A percentile compares a stretch with the other conserved stretches of the same genome.
phyloP scores from a whole-genome alignment of 2,888 invertebrate species.

The Volucella inflata region DNA sequence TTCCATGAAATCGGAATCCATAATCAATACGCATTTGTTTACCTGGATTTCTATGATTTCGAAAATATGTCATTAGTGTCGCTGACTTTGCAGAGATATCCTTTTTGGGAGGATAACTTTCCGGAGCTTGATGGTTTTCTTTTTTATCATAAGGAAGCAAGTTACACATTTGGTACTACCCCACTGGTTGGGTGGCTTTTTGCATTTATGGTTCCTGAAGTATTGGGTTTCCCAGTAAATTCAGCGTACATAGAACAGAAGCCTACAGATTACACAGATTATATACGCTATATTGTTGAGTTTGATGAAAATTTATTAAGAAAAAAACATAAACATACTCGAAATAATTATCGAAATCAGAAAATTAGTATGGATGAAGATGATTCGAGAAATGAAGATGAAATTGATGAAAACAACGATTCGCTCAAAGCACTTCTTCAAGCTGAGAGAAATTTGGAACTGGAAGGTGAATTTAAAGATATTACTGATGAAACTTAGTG shows the following conservation, averaged over 20 bases:
- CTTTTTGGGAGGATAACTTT: conserved; percentile 80
- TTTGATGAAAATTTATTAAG: conserved; percentile 83
- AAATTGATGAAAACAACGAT: conserved; percentile 68
- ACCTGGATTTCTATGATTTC: conserved; percentile 79
- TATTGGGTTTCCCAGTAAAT: conserved; percentile 84
- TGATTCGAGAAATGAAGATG: conserved; percentile 6
- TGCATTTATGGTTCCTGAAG: conserved; percentile 93
- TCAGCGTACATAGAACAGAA: conserved; percentile 82
- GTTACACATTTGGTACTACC: conserved; percentile 91
- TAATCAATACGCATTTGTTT: conserved; percentile 78
- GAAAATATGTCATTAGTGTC: conserved; percentile 78
- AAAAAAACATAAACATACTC: conserved; percentile 33
- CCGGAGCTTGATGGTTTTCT: conserved; percentile 92
- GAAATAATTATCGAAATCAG: not conserved
- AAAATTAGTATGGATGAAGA: conserved; percentile 59
- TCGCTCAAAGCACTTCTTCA: conserved; percentile 76
- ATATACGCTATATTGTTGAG: conserved; percentile 85
- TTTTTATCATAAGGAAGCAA: conserved; percentile 94
- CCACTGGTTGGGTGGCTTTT: conserved; percentile 97
- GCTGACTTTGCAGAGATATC: conserved; percentile 78
- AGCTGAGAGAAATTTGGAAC: conserved; percentile 77
- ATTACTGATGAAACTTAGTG: not conserved
- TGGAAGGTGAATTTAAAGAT: conserved; percentile 73
- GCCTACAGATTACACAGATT: conserved; percentile 85
- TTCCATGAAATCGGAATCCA: conserved; percentile 50